Conservation (phyloP, 1,140 invertebrate genomes). For the Bilobella aurantiaca region DNA sequence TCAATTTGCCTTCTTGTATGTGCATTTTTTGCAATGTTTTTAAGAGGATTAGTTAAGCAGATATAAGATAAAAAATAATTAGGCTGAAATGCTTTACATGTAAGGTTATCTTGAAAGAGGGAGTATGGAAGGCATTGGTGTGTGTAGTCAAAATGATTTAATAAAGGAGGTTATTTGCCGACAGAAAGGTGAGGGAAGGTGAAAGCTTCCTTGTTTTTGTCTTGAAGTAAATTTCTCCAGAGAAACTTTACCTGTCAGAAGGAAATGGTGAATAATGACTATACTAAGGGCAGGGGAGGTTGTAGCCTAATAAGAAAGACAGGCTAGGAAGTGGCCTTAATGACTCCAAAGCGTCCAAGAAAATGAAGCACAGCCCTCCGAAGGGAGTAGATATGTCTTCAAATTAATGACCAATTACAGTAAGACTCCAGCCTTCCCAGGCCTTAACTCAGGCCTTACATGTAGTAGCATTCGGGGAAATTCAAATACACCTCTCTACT, state of each 20-base stretch:
- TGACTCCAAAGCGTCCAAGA: not conserved
- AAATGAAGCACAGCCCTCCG: not conserved
- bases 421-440: conserved; percentile 11
- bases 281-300: not conserved
- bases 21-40: too few species aligned
- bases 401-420: conserved; percentile 30
- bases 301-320: not conserved
- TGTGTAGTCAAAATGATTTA: not conserved
- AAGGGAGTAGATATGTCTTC: not conserved
- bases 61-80: too few species aligned
- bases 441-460: too few species aligned
- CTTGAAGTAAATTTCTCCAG: not conserved
- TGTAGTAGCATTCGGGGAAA: too few species aligned
- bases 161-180: not conserved
- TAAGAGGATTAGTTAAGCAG: too few species aligned
- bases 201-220: not conserved
- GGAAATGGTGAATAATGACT: conserved; percentile 1
- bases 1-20: too few species aligned
- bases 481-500: too few species aligned
- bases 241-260: not conserved
- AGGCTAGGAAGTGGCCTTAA: not conserved
- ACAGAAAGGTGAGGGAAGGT: not conserved
- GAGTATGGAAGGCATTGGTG: too few species aligned
- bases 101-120: too few species aligned
- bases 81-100: too few species aligned